A percentile compares a stretch with the other conserved stretches of the same genome.
Evolutionary conservation across 1,140 invertebrate species (phyloP).

Genomic region (Eupeodes corollae): DNA sequence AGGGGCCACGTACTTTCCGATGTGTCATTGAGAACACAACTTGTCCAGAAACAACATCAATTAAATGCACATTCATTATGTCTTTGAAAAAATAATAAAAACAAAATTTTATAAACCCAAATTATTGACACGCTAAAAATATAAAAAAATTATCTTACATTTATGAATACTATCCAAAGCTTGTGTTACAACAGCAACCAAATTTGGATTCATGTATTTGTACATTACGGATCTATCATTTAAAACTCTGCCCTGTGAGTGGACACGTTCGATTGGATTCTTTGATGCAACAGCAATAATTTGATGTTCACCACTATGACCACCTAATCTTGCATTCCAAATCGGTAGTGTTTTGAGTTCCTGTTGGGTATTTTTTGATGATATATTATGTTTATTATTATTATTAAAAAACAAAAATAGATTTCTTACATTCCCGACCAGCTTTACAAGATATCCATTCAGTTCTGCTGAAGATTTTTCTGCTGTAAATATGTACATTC

Average conservation of each 20-base stretch:
- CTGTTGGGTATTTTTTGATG: too few relatives aligned
- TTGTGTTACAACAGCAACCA: constrained; percentile 76
- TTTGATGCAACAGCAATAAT: constrained; percentile 60
- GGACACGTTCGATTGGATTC: constrained; percentile 72
- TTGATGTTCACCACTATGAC: constrained; percentile 45
- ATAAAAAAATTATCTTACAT: constrained; percentile 43
- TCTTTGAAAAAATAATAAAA: constrained; percentile 38
- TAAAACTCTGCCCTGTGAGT: constrained; percentile 90
- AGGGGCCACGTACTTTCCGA: constrained; percentile 65
- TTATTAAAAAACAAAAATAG: background rate
- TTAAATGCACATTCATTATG: constrained; percentile 66
- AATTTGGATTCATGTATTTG: constrained; percentile 97
- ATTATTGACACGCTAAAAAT: too few relatives aligned
- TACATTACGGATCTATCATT: constrained; percentile 93
- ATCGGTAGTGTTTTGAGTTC: constrained; percentile 37
- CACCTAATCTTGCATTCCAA: constrained; percentile 64
- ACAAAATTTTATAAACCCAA: too few relatives aligned
- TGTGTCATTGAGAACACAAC: constrained; percentile 64
- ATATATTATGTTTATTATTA: too few relatives aligned
- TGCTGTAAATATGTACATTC: constrained; percentile 60
- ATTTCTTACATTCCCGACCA: constrained; percentile 34
- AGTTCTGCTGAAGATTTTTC: constrained; percentile 52
- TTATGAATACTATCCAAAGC: constrained; percentile 63
- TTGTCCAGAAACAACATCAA: constrained; percentile 83
- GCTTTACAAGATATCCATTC: constrained; percentile 54